A percentile compares a stretch with the other conserved stretches of the same genome.
Evolutionary conservation across 2,888 invertebrate genomes (phyloP).

Genomic region (Patella ulyssiponensis): DNA sequence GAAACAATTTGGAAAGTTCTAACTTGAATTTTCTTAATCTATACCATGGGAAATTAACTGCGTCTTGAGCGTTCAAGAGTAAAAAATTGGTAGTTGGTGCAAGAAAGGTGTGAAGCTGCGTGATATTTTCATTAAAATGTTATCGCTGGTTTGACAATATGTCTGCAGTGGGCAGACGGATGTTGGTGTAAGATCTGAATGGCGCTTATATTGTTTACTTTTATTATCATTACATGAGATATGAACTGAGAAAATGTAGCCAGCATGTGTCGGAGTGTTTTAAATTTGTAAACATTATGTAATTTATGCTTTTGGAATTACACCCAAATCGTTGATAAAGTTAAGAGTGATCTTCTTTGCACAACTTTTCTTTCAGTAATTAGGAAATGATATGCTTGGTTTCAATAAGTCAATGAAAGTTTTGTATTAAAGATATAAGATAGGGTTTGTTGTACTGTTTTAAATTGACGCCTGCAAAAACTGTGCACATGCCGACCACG

Average conservation of each 20-base stretch:
- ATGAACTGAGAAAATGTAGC: conserved; percentile 5
- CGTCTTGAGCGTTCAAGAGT: no score
- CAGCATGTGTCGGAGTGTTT: background rate
- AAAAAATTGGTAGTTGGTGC: no score
- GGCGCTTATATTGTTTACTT: conserved; percentile 9
- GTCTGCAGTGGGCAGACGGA: background rate
- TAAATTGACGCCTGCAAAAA: no score
- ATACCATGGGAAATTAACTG: no score
- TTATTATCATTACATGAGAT: conserved; percentile 6
- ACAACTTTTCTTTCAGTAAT: background rate
- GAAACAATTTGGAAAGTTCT: no score
- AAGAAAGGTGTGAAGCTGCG: conserved; percentile 1
- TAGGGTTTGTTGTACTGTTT: no score
- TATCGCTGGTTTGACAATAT: conserved; percentile 1
- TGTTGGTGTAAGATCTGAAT: conserved; percentile 2
- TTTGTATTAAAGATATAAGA: background rate
- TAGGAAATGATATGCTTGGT: conserved; percentile 6
- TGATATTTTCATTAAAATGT: conserved; percentile 10
- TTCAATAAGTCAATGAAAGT: conserved; percentile 7
- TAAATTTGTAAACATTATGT: conserved; percentile 2
- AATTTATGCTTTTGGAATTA: background rate
- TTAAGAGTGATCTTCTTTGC: background rate
- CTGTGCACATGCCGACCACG: no score
- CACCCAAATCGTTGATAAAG: conserved; percentile 4
- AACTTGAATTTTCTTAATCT: no score